A percentile compares a stretch with the other conserved stretches of the same genome.
phyloP scores from a whole-genome alignment of 2,113 vertebrate species.

The Stomatorhinus ivindoensis region DNA sequence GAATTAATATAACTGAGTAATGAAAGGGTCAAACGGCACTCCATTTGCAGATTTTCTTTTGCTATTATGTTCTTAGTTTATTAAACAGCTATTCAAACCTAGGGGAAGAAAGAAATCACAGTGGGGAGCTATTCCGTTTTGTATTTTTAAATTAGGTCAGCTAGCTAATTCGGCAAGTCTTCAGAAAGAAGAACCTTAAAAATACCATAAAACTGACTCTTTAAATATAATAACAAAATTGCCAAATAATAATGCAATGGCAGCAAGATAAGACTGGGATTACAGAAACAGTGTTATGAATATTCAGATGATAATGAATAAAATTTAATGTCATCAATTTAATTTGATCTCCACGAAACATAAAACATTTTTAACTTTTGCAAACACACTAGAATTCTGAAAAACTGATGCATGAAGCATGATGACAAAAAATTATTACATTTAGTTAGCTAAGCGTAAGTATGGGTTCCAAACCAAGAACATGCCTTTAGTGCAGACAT shows the following conservation, averaged over 20 bases:
- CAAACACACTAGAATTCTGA: not conserved
- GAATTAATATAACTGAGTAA: not conserved
- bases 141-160: not conserved
- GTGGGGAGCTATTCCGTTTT: not conserved
- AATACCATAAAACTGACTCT: not conserved
- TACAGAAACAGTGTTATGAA: not conserved
- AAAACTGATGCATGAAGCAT: not conserved
- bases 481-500: not conserved
- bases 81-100: not conserved
- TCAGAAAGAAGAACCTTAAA: not conserved
- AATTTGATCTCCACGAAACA: not conserved
- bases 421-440: not conserved
- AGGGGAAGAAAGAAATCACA: not conserved
- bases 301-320: not conserved
- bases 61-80: not conserved
- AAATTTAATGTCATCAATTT: not conserved
- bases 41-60: not conserved
- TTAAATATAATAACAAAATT: not conserved
- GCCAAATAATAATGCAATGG: not conserved
- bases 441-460: not conserved
- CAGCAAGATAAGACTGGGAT: not conserved
- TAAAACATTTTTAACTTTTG: not conserved
- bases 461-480: not conserved
- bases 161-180: not conserved
- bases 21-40: not conserved